Percentiles rank a stretch among this genome's conserved stretches.
phyloP scores from a whole-genome alignment of 35 echinoderm and acorn worm species.

The Strongylocentrotus purpuratus region DNA sequence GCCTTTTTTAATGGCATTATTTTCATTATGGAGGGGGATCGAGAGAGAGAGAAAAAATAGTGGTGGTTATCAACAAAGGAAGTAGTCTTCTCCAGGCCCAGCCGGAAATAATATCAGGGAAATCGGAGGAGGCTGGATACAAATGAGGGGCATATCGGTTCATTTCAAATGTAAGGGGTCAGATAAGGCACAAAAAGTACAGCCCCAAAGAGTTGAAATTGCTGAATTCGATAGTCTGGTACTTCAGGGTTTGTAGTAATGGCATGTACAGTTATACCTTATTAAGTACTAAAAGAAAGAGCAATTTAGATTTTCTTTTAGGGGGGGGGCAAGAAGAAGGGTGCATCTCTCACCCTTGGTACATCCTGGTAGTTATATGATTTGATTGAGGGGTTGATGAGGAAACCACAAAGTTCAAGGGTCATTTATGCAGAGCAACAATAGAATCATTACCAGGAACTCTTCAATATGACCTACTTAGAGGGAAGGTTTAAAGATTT shows the following conservation, averaged over 20 bases:
- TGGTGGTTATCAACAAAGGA: slow-evolving; percentile 3
- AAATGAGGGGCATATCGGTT: not conserved
- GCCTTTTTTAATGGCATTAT: not conserved
- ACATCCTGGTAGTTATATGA: not conserved
- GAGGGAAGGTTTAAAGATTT: no score
- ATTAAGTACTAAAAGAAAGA: no score
- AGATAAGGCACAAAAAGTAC: not conserved
- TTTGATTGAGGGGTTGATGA: not conserved
- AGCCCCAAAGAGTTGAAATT: not conserved
- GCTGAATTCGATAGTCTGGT: not conserved
- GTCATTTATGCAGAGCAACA: not conserved
- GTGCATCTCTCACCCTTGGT: not conserved
- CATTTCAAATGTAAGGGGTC: not conserved
- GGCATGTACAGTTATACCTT: no score
- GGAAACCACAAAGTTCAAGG: not conserved
- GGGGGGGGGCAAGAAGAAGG: not conserved
- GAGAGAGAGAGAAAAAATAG: not conserved
- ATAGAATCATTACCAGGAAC: not conserved
- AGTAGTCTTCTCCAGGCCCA: not conserved
- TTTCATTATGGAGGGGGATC: not conserved
- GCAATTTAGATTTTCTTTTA: no score
- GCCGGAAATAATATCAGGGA: not conserved
- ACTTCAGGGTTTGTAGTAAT: no score
- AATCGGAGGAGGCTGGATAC: not conserved
- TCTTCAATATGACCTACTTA: not conserved